Evolutionary conservation across 2,113 vertebrate genomes (phyloP).

Genomic region (Dasyprocta punctata): DNA sequence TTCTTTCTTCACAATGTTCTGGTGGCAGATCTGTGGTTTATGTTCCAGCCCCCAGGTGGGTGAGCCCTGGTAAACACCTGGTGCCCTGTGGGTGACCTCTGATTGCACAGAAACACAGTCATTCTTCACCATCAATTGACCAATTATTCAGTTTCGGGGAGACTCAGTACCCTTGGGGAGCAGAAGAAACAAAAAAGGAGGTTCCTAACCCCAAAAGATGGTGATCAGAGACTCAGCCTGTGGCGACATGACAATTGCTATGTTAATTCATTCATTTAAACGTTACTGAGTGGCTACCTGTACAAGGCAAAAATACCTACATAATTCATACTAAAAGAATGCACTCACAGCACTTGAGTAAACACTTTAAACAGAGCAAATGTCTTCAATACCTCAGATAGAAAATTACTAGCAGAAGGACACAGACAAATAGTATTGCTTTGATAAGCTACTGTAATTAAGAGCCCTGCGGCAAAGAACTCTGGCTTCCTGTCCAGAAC

Average conservation of each 20-base stretch:
- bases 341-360: neutral
- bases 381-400: neutral
- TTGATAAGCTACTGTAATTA: neutral
- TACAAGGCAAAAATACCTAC: neutral
- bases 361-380: neutral
- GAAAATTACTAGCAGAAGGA: neutral
- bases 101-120: neutral
- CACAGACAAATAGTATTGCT: neutral
- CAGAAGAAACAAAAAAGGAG: neutral
- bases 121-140: neutral
- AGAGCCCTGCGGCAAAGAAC: neutral
- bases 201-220: neutral
- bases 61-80: too few relatives aligned
- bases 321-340: neutral
- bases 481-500: neutral
- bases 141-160: neutral
- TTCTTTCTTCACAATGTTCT: neutral
- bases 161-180: neutral
- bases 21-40: neutral
- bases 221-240: neutral
- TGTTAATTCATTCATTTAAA: neutral
- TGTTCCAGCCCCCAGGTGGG: neutral
- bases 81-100: neutral
- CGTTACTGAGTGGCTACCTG: neutral
- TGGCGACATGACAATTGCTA: neutral